phyloP scores from a whole-genome alignment of 2,797 vertebrate species.

The Remorina albescens region DNA sequence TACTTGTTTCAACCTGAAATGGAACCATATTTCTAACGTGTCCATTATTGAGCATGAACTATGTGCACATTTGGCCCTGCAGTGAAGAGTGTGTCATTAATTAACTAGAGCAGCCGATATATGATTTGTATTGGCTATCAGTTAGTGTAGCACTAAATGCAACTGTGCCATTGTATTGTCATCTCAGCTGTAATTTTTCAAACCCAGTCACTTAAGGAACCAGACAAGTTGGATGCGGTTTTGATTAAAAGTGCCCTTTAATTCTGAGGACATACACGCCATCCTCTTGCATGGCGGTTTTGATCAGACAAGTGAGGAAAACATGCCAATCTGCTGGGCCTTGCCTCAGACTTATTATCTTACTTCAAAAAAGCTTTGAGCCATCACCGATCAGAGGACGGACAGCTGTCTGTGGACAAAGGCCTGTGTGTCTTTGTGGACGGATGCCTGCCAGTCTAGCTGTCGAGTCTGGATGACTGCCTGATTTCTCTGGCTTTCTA shows the following conservation, averaged over 20 bases:
- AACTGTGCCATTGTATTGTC: background rate
- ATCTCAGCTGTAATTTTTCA: conserved; percentile 17
- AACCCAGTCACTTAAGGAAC: conserved; percentile 10
- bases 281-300: conserved; percentile 4
- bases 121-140: background rate
- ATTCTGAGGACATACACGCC: conserved; percentile 1
- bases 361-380: conserved; percentile 59
- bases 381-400: conserved; percentile 63
- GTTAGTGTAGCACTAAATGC: background rate
- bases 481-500: conserved; percentile 67
- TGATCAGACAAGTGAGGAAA: conserved; percentile 61
- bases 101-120: background rate
- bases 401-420: conserved; percentile 72
- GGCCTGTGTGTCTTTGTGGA: conserved; percentile 68
- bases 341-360: conserved; percentile 63
- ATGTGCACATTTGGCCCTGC: background rate
- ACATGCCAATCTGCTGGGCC: conserved; percentile 60
- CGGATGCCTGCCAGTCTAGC: conserved; percentile 70
- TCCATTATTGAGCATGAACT: background rate
- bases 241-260: conserved; percentile 29
- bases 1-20: background rate
- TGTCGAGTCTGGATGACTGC: conserved; percentile 64
- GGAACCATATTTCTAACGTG: background rate
- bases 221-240: conserved; percentile 9
- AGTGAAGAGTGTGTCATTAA: background rate